phyloP scores from a whole-genome alignment of 2,888 invertebrate species.

The Caenorhabditis sp. region DNA sequence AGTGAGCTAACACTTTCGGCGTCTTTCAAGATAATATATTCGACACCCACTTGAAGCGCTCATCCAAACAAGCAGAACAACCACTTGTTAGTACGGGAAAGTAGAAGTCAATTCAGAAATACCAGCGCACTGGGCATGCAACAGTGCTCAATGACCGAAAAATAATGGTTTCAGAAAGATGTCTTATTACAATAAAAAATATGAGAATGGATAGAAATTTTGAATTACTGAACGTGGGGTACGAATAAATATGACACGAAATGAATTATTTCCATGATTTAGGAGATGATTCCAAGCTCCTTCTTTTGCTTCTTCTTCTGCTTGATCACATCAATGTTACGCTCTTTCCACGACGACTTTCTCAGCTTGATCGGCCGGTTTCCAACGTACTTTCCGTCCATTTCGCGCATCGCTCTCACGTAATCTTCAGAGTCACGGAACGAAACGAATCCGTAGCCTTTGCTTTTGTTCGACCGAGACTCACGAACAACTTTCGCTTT shows the following conservation, averaged over 20 bases:
- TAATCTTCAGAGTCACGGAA: constrained; percentile 89
- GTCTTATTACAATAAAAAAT: not conserved
- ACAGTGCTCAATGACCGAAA: constrained; percentile 20
- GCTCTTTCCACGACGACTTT: constrained; percentile 94
- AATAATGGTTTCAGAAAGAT: not conserved
- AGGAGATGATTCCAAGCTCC: constrained; percentile 82
- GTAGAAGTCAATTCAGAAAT: constrained; percentile 4
- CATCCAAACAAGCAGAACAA: no score
- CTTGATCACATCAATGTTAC: constrained; percentile 90
- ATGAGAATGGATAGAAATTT: not conserved
- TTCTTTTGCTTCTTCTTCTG: constrained; percentile 97
- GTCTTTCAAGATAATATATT: no score
- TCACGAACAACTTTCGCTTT: constrained; percentile 96
- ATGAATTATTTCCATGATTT: not conserved
- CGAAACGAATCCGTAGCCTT: constrained; percentile 98
- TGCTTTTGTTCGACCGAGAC: constrained; percentile 96
- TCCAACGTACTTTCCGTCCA: constrained; percentile 99
- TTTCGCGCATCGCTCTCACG: constrained; percentile 97
- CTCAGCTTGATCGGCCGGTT: constrained; percentile 97
- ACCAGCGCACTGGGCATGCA: constrained; percentile 25
- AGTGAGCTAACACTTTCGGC: no score
- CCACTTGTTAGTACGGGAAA: no score
- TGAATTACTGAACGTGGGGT: not conserved
- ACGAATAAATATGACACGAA: not conserved
- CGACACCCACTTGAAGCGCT: no score